Percentiles rank a stretch among this genome's conserved stretches.
These are phyloP conservation scores for Drosophila mettleri DNA, from an alignment of 2,888 invertebrate species.

Conservation along the genomic window DNA sequence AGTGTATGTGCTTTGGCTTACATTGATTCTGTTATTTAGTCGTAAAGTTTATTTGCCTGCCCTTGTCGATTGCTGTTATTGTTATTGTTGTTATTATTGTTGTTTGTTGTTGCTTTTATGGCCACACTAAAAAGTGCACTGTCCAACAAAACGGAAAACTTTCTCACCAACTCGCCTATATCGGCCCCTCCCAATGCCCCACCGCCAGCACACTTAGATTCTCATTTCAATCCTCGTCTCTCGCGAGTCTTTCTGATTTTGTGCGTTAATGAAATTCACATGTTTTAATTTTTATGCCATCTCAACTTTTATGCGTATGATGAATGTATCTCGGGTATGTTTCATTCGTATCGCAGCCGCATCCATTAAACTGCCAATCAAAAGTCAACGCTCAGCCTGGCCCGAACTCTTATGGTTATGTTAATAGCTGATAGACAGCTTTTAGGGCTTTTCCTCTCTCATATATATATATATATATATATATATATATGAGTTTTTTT, in stretches of 20 bases:
- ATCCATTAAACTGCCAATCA: slow-evolving; percentile 57
- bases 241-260: slow-evolving; percentile 36
- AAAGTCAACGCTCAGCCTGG: slow-evolving; percentile 34
- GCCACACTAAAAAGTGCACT: slow-evolving; percentile 76
- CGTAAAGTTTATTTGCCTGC: slow-evolving; percentile 78
- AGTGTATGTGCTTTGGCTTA: slow-evolving; percentile 60
- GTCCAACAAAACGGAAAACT: slow-evolving; percentile 70
- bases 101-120: slow-evolving; percentile 60
- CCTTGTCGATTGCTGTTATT: slow-evolving; percentile 54
- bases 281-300: slow-evolving; percentile 66
- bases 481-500: too few species aligned
- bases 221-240: too few species aligned
- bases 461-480: too few species aligned
- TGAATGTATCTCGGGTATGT: slow-evolving; percentile 63
- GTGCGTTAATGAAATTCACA: slow-evolving; percentile 74
- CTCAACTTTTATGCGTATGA: slow-evolving; percentile 59
- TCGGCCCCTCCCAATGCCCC: slow-evolving; percentile 13
- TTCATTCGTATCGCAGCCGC: slow-evolving; percentile 18
- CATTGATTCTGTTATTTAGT: slow-evolving; percentile 79
- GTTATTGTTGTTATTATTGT: slow-evolving; percentile 26
- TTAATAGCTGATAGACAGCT: slow-evolving; percentile 48
- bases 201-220: too few species aligned
- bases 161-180: slow-evolving; percentile 60
- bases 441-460: slow-evolving; percentile 4
- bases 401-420: slow-evolving; percentile 49